Conservation (phyloP, 2,888 invertebrate genomes). For the Microplitis deprimator region DNA sequence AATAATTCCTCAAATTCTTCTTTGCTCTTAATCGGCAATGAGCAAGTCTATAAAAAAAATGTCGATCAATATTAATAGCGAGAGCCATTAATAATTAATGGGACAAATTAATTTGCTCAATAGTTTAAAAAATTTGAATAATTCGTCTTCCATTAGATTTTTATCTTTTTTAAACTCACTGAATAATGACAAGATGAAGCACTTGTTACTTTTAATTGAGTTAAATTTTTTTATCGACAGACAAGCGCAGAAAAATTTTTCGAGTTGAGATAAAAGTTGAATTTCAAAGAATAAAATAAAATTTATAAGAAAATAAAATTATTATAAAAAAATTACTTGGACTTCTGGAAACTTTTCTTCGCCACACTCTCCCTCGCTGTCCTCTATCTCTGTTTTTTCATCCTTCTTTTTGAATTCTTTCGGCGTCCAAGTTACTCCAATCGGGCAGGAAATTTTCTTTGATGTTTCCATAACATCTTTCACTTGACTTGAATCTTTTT, state of each 20-base stretch:
- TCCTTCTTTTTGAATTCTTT: constrained; percentile 30
- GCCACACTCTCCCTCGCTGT: constrained; percentile 29
- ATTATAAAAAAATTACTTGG: constrained; percentile 51
- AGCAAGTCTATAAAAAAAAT: too few relatives aligned
- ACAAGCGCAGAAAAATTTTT: neutral
- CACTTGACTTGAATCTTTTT: constrained; percentile 33
- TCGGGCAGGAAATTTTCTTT: constrained; percentile 54
- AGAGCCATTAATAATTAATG: constrained; percentile 33
- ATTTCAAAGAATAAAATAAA: constrained; percentile 6
- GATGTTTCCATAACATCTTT: constrained; percentile 37
- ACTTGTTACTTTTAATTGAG: constrained; percentile 39
- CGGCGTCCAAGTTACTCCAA: constrained; percentile 55
- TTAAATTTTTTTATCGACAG: constrained; percentile 6
- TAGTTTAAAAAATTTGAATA: constrained; percentile 1
- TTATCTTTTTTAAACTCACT: neutral
- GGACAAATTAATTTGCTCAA: too few relatives aligned
- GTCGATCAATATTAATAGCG: constrained; percentile 15
- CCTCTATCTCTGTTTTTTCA: constrained; percentile 31
- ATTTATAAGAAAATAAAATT: constrained; percentile 25
- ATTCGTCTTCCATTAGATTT: constrained; percentile 5
- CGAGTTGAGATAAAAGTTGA: neutral
- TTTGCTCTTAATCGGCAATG: neutral
- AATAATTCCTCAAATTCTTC: constrained; percentile 52
- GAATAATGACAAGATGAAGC: neutral
- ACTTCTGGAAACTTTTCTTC: constrained; percentile 28